Evolutionary conservation across 1,140 invertebrate species (phyloP).

Genomic region (Coboldia fuscipes): DNA sequence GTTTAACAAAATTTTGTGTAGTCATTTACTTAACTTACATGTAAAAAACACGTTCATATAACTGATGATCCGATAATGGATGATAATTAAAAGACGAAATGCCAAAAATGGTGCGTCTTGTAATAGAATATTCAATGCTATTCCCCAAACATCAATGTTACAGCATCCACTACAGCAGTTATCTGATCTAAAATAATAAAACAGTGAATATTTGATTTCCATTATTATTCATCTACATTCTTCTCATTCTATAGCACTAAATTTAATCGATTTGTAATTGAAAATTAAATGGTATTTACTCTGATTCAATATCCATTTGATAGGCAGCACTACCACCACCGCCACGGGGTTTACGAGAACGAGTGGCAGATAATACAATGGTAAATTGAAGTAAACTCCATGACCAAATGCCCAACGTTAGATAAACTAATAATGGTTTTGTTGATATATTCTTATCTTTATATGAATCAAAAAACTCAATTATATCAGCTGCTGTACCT

Average conservation of each 20-base stretch:
- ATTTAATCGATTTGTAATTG: too few species aligned
- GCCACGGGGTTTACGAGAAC: slow-evolving; percentile 32
- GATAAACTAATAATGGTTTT: slow-evolving; percentile 46
- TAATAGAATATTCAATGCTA: slow-evolving; percentile 50
- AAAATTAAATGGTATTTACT: not conserved
- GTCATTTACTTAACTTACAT: slow-evolving; percentile 30
- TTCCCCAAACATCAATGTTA: slow-evolving; percentile 65
- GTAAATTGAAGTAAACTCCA: slow-evolving; percentile 82
- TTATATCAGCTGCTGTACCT: slow-evolving; percentile 80
- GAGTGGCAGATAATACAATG: slow-evolving; percentile 69
- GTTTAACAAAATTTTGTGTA: not conserved
- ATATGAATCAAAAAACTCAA: slow-evolving; percentile 91
- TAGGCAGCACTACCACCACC: slow-evolving; percentile 9
- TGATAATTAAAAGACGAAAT: slow-evolving; percentile 61
- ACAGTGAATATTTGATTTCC: too few species aligned
- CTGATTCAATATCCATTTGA: not conserved
- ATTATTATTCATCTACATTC: too few species aligned
- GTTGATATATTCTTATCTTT: slow-evolving; percentile 60
- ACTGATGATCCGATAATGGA: slow-evolving; percentile 67
- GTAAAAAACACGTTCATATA: slow-evolving; percentile 91
- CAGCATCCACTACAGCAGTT: slow-evolving; percentile 30
- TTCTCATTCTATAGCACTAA: too few species aligned
- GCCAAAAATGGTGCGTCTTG: slow-evolving; percentile 72
- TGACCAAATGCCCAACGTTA: slow-evolving; percentile 67
- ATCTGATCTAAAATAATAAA: slow-evolving; percentile 9